Conservation (phyloP, 1,140 invertebrate genomes). For the Solenopsis fugax region DNA sequence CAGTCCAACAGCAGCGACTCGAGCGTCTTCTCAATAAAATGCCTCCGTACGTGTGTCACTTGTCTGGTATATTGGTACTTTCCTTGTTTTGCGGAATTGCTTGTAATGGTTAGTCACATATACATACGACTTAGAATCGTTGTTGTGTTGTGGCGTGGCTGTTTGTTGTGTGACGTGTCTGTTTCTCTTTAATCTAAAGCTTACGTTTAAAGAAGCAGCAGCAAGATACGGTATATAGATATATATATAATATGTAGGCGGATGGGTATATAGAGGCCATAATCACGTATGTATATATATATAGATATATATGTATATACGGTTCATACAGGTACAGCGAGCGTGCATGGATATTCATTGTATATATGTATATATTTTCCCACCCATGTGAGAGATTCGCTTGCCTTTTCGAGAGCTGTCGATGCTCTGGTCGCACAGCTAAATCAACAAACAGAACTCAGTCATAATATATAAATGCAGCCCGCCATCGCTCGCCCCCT, state of each 20-base stretch:
- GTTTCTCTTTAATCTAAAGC: slow-evolving; percentile 78
- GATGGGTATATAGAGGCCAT: slow-evolving; percentile 72
- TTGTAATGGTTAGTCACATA: slow-evolving; percentile 66
- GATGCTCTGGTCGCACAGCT: slow-evolving; percentile 32
- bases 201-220: slow-evolving; percentile 84
- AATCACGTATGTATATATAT: slow-evolving; percentile 59
- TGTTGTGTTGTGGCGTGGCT: slow-evolving; percentile 51
- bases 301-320: slow-evolving; percentile 78
- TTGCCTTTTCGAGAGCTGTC: slow-evolving; percentile 45
- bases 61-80: slow-evolving; percentile 65
- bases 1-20: slow-evolving; percentile 72
- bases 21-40: slow-evolving; percentile 86
- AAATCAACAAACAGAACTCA: slow-evolving; percentile 66
- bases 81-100: slow-evolving; percentile 68
- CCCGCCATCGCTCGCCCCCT: slow-evolving; percentile 19
- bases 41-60: slow-evolving; percentile 83
- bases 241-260: slow-evolving; percentile 66
- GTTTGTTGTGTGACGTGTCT: not conserved
- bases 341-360: slow-evolving; percentile 82
- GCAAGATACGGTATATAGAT: slow-evolving; percentile 72
- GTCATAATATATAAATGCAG: slow-evolving; percentile 60
- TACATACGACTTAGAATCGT: slow-evolving; percentile 65
- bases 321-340: slow-evolving; percentile 84
- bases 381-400: slow-evolving; percentile 51
- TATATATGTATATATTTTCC: slow-evolving; percentile 49